Conservation (phyloP, 2,888 invertebrate species). For the Diadegma fenestrale region DNA sequence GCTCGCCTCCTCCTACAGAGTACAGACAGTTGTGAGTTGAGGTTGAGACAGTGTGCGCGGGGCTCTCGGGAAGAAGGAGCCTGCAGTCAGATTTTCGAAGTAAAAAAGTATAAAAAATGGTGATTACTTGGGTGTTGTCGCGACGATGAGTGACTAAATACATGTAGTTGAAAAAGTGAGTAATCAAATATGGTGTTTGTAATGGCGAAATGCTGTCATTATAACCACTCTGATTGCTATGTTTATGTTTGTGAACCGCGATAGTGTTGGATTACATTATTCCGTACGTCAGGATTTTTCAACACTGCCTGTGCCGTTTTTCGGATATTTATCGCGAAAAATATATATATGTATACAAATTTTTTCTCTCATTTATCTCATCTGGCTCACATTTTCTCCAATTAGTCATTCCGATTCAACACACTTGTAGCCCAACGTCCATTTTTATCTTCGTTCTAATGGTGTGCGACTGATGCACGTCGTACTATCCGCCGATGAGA, state of each 20-base stretch:
- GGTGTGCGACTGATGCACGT: not conserved
- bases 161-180: not conserved
- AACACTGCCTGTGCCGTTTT: not conserved
- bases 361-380: not conserved
- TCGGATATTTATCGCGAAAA: not conserved
- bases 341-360: not conserved
- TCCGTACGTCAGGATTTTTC: not conserved
- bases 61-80: not conserved
- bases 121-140: constrained; percentile 7
- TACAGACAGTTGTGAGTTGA: not conserved
- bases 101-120: constrained; percentile 2
- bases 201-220: not conserved
- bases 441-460: not conserved
- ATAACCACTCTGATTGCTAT: not conserved
- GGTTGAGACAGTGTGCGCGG: not conserved
- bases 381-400: not conserved
- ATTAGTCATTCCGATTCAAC: not conserved
- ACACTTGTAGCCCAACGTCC: not conserved
- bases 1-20: not conserved
- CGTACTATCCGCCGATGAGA: not conserved
- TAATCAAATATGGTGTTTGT: not conserved
- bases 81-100: constrained; percentile 15
- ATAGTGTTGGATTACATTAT: constrained; percentile 10
- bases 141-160: constrained; percentile 4
- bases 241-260: not conserved